Percentiles rank a stretch among this genome's conserved stretches.
These are phyloP conservation scores for Syngnathus floridae DNA, from an alignment of 2,113 vertebrate genomes.

Conservation along the genomic window DNA sequence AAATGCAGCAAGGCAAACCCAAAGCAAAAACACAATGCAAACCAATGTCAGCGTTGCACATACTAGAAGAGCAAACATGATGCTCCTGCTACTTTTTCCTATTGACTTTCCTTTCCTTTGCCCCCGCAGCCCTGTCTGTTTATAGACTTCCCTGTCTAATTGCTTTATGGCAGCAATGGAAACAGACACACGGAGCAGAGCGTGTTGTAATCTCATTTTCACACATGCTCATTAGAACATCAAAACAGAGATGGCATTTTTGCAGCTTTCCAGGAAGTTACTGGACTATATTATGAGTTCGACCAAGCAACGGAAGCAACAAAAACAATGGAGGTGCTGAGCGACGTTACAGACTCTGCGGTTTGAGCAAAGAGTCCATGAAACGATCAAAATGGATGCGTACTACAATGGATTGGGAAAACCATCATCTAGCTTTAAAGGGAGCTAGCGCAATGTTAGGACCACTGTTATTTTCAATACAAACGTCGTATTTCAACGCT, in stretches of 20 bases:
- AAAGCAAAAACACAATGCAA: not conserved
- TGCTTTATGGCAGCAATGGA: constrained; percentile 21
- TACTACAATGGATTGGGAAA: not conserved
- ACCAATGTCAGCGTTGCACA: not conserved
- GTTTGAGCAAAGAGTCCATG: not conserved
- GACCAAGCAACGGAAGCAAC: not conserved
- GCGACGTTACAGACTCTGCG: too few relatives aligned
- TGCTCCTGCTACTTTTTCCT: constrained; percentile 17
- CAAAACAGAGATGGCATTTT: constrained; percentile 5
- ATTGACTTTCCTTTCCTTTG: constrained; percentile 16
- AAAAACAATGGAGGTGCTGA: not conserved
- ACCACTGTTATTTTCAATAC: not conserved
- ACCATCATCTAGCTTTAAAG: not conserved
- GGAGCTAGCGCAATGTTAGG: not conserved
- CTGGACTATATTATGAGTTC: not conserved
- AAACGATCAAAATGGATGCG: not conserved
- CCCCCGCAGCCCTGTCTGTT: constrained; percentile 13
- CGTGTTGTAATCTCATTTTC: constrained; percentile 3
- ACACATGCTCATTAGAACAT: not conserved
- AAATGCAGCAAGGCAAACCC: not conserved
- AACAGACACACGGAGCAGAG: not conserved
- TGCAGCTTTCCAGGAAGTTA: not conserved
- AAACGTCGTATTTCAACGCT: not conserved
- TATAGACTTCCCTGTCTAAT: constrained; percentile 27
- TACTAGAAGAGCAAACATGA: not conserved